A percentile compares a stretch with the other conserved stretches of the same genome.
Evolutionary conservation across 2,797 vertebrate species (phyloP).

Genomic region (Botia almorhae): DNA sequence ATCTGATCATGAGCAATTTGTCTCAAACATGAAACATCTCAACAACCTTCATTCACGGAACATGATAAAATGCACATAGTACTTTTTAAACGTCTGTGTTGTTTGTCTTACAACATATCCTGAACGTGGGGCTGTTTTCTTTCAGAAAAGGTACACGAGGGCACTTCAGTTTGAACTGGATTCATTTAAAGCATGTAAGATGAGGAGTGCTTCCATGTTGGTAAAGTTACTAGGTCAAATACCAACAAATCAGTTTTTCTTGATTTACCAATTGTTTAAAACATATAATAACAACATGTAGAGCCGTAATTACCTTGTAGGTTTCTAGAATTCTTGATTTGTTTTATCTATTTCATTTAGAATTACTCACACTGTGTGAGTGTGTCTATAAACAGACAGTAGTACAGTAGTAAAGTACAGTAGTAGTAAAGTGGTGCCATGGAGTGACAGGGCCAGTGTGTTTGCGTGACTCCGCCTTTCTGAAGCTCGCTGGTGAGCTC

Average conservation of each 20-base stretch:
- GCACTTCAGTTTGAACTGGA: background rate
- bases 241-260: no score
- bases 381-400: constrained; percentile 24
- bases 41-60: constrained; percentile 19
- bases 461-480: constrained; percentile 52
- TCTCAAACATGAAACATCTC: background rate
- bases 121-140: background rate
- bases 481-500: constrained; percentile 47
- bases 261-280: background rate
- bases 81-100: constrained; percentile 5
- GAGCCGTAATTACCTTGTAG: background rate
- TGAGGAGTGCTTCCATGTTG: background rate
- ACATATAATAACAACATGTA: background rate
- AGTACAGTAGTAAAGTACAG: no score
- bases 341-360: background rate
- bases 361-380: constrained; percentile 13
- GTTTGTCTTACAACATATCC: constrained; percentile 19
- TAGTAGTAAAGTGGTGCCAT: constrained; percentile 49
- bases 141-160: background rate
- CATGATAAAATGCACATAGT: constrained; percentile 30
- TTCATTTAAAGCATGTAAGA: background rate
- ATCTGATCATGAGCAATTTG: no score
- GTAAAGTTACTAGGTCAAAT: background rate
- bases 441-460: constrained; percentile 60
- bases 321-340: background rate